Conservation (phyloP, 1,140 invertebrate species). For the Anastrepha obliqua region DNA sequence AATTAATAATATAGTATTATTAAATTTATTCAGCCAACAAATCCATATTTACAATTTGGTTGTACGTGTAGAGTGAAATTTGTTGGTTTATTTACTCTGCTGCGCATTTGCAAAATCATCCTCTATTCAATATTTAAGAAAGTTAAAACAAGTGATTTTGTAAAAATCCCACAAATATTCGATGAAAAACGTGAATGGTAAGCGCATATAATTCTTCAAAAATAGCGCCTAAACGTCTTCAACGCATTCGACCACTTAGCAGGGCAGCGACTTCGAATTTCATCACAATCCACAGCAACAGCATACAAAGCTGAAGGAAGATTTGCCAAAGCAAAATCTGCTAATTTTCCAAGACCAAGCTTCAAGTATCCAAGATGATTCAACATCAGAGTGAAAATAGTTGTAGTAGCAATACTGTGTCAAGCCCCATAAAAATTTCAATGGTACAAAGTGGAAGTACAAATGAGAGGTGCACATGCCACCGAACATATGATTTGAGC, state of each 20-base stretch:
- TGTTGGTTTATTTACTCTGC: neutral
- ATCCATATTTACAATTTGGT: no score
- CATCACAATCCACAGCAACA: slow-evolving; percentile 57
- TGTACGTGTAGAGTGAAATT: no score
- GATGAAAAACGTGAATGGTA: slow-evolving; percentile 38
- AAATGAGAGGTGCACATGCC: neutral
- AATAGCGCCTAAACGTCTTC: neutral
- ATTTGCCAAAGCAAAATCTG: neutral
- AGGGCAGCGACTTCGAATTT: slow-evolving; percentile 54
- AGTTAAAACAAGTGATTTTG: neutral
- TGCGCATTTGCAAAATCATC: neutral
- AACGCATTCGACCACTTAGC: slow-evolving; percentile 4
- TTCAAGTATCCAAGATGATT: slow-evolving; percentile 38
- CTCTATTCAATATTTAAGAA: no score
- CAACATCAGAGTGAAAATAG: neutral
- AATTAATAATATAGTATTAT: no score
- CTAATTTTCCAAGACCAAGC: neutral
- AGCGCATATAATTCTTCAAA: slow-evolving; percentile 1
- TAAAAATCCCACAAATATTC: neutral
- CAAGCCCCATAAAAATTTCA: neutral
- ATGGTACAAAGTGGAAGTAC: neutral
- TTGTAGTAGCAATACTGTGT: slow-evolving; percentile 16
- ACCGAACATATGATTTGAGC: no score
- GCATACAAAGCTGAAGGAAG: neutral
- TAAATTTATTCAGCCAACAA: no score